Conservation (phyloP, 2,888 invertebrate species). For the Lochmaea capreae region DNA sequence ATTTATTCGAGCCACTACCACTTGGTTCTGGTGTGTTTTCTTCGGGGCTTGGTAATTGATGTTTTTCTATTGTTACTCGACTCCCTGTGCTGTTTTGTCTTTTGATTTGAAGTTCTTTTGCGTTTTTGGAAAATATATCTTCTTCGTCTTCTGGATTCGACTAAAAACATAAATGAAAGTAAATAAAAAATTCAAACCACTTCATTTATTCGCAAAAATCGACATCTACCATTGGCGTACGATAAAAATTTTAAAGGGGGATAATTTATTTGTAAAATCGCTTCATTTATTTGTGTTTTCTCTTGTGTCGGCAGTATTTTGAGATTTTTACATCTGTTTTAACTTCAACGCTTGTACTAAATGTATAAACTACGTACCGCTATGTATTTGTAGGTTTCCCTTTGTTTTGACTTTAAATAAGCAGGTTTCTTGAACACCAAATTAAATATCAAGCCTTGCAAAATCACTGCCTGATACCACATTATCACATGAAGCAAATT, state of each 20-base stretch:
- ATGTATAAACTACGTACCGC: conserved; percentile 51
- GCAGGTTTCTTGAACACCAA: conserved; percentile 69
- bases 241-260: no score
- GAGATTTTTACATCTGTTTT: no score
- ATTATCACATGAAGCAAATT: conserved; percentile 66
- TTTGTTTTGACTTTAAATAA: conserved; percentile 63
- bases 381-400: conserved; percentile 56
- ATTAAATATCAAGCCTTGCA: conserved; percentile 70
- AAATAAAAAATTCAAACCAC: conserved; percentile 48
- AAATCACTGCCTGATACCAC: conserved; percentile 70
- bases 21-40: conserved; percentile 23
- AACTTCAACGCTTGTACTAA: no score
- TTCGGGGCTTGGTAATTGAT: conserved; percentile 42
- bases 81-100: conserved; percentile 49
- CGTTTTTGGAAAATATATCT: conserved; percentile 68
- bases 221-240: background rate
- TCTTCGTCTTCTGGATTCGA: conserved; percentile 65
- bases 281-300: no score
- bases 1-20: conserved; percentile 27
- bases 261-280: no score
- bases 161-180: conserved; percentile 43
- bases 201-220: no score
- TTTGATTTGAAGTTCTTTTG: conserved; percentile 58
- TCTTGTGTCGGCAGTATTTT: no score
- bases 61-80: conserved; percentile 47